These are phyloP conservation scores for Brotula barbata DNA, from an alignment of 2,797 vertebrate species.

Conservation along the genomic window DNA sequence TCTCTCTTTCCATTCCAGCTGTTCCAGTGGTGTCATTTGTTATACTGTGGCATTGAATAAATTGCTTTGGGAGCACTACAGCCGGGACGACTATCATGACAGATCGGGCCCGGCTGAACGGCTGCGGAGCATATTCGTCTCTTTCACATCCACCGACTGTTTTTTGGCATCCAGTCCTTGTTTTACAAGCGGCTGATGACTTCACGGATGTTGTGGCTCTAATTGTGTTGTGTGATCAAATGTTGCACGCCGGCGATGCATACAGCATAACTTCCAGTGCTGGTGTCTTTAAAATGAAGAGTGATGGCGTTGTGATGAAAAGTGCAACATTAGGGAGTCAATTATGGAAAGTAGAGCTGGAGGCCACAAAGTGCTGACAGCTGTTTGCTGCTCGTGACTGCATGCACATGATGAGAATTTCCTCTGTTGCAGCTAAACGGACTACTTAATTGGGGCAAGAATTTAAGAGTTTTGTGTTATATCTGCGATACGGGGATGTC, in stretches of 20 bases:
- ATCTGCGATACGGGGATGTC: constrained; percentile 49
- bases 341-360: constrained; percentile 51
- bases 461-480: constrained; percentile 51
- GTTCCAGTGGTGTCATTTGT: constrained; percentile 66
- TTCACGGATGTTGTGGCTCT: constrained; percentile 46
- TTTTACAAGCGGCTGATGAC: constrained; percentile 58
- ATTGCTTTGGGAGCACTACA: constrained; percentile 70
- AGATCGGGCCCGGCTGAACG: constrained; percentile 57
- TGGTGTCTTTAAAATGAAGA: constrained; percentile 55
- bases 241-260: constrained; percentile 34
- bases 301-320: constrained; percentile 64
- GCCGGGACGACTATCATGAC: constrained; percentile 67
- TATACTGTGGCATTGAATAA: constrained; percentile 63
- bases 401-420: constrained; percentile 51
- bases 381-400: constrained; percentile 55
- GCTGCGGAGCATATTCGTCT: constrained; percentile 54
- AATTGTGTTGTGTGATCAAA: constrained; percentile 52
- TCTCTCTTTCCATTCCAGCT: constrained; percentile 67
- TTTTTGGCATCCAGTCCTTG: constrained; percentile 37
- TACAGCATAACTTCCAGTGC: constrained; percentile 27
- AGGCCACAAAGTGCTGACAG: constrained; percentile 63
- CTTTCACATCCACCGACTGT: constrained; percentile 29
- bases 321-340: constrained; percentile 57
- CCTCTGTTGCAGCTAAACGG: constrained; percentile 47
- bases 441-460: constrained; percentile 58